phyloP scores from a whole-genome alignment of 2,113 vertebrate genomes.

The Elachura formosa region DNA sequence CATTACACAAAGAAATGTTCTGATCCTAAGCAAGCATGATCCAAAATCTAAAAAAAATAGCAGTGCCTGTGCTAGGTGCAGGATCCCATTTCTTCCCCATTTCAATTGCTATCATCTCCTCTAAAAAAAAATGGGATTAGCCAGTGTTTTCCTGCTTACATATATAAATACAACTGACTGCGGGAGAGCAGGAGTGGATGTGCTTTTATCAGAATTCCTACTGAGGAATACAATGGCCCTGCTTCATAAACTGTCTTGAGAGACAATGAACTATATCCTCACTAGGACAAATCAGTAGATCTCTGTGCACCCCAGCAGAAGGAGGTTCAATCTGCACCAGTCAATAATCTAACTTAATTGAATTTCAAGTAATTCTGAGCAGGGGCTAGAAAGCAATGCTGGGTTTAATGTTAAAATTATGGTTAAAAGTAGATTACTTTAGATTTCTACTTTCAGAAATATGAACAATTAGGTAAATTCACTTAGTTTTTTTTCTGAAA shows the following conservation, averaged over 20 bases:
- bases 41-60: background rate
- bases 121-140: background rate
- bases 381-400: background rate
- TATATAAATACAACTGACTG: background rate
- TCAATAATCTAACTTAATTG: background rate
- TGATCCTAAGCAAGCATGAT: background rate
- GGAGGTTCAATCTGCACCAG: background rate
- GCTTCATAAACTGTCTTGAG: background rate
- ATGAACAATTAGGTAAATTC: background rate
- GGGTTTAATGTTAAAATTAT: background rate
- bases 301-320: background rate
- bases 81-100: background rate
- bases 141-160: background rate
- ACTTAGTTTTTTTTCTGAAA: background rate
- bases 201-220: background rate
- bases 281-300: background rate
- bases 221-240: background rate
- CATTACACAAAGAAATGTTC: conserved; percentile 3
- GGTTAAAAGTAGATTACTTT: background rate
- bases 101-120: background rate
- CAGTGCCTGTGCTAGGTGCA: background rate
- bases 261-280: background rate
- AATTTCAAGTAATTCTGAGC: background rate
- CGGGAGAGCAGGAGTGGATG: background rate
- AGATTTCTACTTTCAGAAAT: background rate